Evolutionary conservation across 1,140 invertebrate genomes (phyloP), one percentile per base, ranked within the genome.

Genomic region (Drosophila melanica): DNA sequence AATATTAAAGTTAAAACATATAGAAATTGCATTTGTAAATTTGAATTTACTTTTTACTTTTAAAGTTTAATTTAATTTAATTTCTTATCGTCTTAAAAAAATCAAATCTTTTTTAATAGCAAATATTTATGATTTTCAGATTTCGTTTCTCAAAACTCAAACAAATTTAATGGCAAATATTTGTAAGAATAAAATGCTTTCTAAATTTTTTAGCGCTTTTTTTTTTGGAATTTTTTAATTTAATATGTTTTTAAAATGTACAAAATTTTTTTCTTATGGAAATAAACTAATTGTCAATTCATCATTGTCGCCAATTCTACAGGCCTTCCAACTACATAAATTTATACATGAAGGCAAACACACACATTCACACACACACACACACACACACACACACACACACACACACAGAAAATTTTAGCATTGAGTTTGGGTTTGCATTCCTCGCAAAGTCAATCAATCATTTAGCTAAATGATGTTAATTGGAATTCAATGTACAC

Each of bases 401-500:
- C 18, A 27, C 18, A 48, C 3, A 35, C 27, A 9, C 33, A 11
- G 37, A 9, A 16, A 23, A 45, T 42, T 51, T n/a, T 54, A 7
- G 30, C 48, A 35, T 23, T 45, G 7, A 18, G 30, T 65, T 65
- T 57, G 41, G 48, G 57, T 47, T 62, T 45, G 33, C 66, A 63
- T 69, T 69, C 59, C 59, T 50, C 37, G 66, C 3, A 65, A 50
- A 48, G 60, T 50, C 51, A 55, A 71, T 71, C 60, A 71, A 71
- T 71, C 68, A 71, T 65, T 71, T 71, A 42, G 51, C 60, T 42
- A 50, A 51, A 16, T 44, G 68, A 50, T 71, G 44, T 57, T 71
- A 71, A 71, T 71, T 71, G 68, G 51, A 71, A 71, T 71, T 71
- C 60, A 65, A 41, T 71, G 68, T 64, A 64, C 27, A 71, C 42